These are phyloP conservation scores for Strix occidentalis DNA, from an alignment of 2,797 vertebrate species.

Conservation along the genomic window DNA sequence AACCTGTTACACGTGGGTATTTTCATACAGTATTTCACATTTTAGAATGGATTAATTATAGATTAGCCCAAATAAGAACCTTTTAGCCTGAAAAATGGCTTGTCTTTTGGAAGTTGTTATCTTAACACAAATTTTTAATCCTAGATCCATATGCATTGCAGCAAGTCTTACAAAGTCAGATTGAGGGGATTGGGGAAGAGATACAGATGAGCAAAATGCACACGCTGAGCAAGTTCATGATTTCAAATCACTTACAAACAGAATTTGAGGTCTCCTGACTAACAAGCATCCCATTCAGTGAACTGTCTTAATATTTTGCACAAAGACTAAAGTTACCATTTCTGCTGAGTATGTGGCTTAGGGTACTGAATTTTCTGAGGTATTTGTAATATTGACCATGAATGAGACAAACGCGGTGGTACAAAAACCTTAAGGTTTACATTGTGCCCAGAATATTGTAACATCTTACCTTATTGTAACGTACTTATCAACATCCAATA, in stretches of 20 bases:
- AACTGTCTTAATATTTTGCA: neutral
- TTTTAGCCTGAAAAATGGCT: neutral
- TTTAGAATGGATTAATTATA: neutral
- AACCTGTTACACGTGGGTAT: neutral
- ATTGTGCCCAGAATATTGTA: neutral
- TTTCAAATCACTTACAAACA: neutral
- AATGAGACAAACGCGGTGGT: neutral
- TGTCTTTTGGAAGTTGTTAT: neutral
- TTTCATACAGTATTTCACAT: neutral
- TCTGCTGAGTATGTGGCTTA: neutral
- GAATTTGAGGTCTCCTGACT: neutral
- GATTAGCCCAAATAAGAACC: neutral
- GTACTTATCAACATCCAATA: neutral
- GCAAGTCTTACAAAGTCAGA: neutral
- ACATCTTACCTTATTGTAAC: neutral
- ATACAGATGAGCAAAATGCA: neutral
- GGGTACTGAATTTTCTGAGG: neutral
- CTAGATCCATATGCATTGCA: fast-evolving
- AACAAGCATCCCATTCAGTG: neutral
- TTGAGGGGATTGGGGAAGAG: neutral
- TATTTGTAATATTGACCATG: neutral
- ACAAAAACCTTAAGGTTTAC: neutral
- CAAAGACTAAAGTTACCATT: neutral
- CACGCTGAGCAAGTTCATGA: neutral
- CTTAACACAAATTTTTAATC: neutral